Conservation (phyloP, 2,797 vertebrate species). For the Macroramphosus scolopax region DNA sequence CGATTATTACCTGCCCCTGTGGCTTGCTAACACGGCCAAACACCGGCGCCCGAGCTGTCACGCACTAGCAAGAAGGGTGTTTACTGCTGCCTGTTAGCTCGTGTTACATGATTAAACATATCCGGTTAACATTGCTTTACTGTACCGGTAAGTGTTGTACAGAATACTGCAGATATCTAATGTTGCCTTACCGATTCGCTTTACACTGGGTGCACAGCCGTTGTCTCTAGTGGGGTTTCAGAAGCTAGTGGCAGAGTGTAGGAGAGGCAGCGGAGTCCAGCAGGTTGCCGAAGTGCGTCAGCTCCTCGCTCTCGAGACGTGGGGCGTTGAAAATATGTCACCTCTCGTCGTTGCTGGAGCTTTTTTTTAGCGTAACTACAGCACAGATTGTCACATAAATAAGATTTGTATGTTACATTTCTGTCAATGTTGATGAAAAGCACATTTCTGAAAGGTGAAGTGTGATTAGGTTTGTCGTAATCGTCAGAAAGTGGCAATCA, state of each 20-base stretch:
- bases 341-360: neutral
- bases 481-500: neutral
- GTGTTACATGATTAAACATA: neutral
- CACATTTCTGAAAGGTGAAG: too few species aligned
- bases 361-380: too few species aligned
- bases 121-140: neutral
- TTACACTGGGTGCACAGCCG: constrained; percentile 49
- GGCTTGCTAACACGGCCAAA: constrained; percentile 53
- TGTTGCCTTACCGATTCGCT: constrained; percentile 62
- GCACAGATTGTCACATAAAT: too few species aligned
- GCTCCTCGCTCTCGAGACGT: constrained; percentile 35
- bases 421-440: too few species aligned
- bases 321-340: constrained; percentile 43
- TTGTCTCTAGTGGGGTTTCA: constrained; percentile 40
- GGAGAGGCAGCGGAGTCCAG: constrained; percentile 30
- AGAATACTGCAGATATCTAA: constrained; percentile 15
- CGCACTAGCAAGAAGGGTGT: constrained; percentile 27
- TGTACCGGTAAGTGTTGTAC: neutral
- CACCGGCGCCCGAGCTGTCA: constrained; percentile 62
- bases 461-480: too few species aligned
- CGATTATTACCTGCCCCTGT: constrained; percentile 39
- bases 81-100: constrained; percentile 31
- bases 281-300: constrained; percentile 43
- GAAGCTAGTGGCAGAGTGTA: constrained; percentile 31
- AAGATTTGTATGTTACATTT: too few species aligned